A percentile compares a stretch with the other conserved stretches of the same genome.
These are phyloP conservation scores for Popillia japonica DNA, from an alignment of 1,140 invertebrate species.

Conservation along the genomic window DNA sequence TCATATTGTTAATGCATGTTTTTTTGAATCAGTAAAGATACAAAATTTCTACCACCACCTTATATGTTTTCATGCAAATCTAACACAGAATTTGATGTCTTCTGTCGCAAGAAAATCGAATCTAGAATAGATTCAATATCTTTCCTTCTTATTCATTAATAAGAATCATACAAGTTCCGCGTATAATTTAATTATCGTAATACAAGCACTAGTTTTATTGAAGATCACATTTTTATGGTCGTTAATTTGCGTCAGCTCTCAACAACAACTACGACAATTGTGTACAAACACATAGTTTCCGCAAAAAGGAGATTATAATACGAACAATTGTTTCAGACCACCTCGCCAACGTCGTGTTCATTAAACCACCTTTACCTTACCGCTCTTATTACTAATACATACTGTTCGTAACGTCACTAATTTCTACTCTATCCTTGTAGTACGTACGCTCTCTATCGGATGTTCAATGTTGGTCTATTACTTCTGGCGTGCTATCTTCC, in stretches of 20 bases:
- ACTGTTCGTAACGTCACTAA: neutral
- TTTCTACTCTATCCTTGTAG: neutral
- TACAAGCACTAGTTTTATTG: neutral
- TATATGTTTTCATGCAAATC: no score
- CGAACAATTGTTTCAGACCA: neutral
- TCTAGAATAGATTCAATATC: neutral
- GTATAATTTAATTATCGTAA: neutral
- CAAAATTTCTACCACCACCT: no score
- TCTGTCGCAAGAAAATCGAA: no score
- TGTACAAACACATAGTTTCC: neutral
- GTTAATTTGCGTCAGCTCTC: neutral
- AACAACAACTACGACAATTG: neutral
- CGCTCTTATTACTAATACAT: neutral
- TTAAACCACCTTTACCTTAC: neutral
- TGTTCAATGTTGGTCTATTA: conserved; percentile 7
- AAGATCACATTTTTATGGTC: neutral
- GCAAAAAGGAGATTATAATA: neutral
- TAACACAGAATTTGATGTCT: no score
- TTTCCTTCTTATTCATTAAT: neutral
- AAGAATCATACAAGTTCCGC: neutral
- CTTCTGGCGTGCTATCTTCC: neutral
- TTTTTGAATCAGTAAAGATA: no score
- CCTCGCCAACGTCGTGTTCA: neutral
- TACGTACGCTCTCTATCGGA: neutral
- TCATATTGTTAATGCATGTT: no score